phyloP scores from a whole-genome alignment of 2,113 vertebrate species.

The Vombatus ursinus region DNA sequence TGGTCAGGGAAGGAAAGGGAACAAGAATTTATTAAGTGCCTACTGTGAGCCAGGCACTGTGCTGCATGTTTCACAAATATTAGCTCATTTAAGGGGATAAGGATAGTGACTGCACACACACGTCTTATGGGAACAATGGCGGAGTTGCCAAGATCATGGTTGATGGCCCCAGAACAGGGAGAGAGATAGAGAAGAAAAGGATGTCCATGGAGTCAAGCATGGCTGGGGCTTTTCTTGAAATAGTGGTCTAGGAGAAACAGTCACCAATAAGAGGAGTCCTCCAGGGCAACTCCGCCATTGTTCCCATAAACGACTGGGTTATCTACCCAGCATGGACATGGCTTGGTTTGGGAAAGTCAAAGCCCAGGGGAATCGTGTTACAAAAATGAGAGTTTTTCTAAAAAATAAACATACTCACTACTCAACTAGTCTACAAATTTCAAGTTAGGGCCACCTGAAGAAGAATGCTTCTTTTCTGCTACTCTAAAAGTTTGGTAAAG shows the following conservation, averaged over 20 bases:
- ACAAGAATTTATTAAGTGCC: neutral
- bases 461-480: neutral
- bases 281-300: no score
- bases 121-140: neutral
- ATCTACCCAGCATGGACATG: neutral
- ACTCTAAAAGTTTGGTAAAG: neutral
- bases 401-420: neutral
- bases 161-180: neutral
- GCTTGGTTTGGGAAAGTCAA: neutral
- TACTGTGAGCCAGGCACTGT: neutral
- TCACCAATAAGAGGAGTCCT: no score
- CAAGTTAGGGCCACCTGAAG: neutral
- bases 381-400: neutral
- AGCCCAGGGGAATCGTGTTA: neutral
- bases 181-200: neutral
- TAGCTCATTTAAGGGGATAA: neutral
- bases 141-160: neutral
- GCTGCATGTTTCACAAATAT: neutral
- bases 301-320: neutral
- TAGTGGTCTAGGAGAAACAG: no score
- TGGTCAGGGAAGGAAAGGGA: neutral
- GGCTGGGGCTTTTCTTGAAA: no score
- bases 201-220: neutral
- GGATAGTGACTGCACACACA: neutral
- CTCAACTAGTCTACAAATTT: neutral